These are phyloP conservation scores for Cynocephalus volans DNA, from an alignment of 2,113 vertebrate genomes.

Conservation along the genomic window DNA sequence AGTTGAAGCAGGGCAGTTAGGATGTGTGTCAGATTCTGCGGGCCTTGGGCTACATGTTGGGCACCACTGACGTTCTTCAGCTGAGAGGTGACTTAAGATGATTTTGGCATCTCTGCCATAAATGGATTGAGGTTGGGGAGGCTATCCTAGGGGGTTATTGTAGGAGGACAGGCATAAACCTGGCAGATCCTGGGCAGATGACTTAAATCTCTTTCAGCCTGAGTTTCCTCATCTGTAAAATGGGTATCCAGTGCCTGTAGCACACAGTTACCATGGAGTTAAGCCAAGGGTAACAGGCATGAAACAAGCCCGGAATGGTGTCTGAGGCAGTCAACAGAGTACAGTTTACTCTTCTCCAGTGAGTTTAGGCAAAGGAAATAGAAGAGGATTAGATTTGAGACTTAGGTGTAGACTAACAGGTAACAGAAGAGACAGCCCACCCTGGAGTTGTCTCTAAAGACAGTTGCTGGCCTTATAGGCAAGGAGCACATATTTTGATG, in stretches of 20 bases:
- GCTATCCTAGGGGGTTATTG: rapidly evolving
- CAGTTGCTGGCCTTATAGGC: not conserved
- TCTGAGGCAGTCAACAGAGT: too few relatives aligned
- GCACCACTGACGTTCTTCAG: rapidly evolving
- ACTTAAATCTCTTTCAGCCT: not conserved
- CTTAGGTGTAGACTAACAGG: not conserved
- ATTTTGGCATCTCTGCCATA: rapidly evolving
- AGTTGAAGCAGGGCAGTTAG: not conserved
- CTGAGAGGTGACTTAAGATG: not conserved
- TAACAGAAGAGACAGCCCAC: not conserved
- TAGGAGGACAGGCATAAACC: not conserved
- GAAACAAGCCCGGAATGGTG: not conserved
- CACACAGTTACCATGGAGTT: too few relatives aligned
- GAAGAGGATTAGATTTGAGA: not conserved
- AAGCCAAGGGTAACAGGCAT: not conserved
- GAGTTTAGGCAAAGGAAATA: not conserved
- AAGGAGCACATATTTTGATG: not conserved
- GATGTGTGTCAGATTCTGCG: rapidly evolving
- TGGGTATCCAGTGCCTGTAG: not conserved
- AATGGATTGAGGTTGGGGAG: not conserved
- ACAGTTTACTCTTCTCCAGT: not conserved
- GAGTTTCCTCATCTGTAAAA: not conserved
- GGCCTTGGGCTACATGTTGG: not conserved
- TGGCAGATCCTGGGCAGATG: not conserved
- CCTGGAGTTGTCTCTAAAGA: not conserved